A percentile compares a stretch with the other conserved stretches of the same genome.
Conservation (phyloP, 2,113 vertebrate genomes). For the Octodon degus region DNA sequence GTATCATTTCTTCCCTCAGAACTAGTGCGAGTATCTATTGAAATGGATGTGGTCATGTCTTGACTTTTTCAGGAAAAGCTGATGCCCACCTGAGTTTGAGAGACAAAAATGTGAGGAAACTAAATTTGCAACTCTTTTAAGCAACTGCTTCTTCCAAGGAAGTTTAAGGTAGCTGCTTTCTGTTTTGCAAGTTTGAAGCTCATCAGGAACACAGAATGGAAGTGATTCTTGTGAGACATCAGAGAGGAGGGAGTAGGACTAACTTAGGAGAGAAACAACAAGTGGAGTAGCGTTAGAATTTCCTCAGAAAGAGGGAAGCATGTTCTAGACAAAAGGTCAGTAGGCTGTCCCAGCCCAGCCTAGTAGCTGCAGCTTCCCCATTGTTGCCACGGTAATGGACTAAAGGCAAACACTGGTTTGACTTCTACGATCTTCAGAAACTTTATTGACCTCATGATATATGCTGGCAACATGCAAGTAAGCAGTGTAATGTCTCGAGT, state of each 20-base stretch:
- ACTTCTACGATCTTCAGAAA: constrained; percentile 21
- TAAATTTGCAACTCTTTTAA: rapidly evolving
- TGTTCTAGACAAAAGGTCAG: constrained; percentile 46
- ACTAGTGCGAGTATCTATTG: neutral
- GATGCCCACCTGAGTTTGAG: neutral
- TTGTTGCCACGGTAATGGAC: constrained; percentile 59
- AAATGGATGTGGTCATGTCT: neutral
- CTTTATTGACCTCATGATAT: constrained; percentile 53
- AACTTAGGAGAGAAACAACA: neutral
- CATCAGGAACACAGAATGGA: rapidly evolving
- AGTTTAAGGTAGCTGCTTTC: neutral
- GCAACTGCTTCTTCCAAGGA: rapidly evolving
- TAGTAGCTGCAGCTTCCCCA: neutral
- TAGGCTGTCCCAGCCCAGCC: neutral
- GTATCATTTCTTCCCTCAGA: too few species aligned
- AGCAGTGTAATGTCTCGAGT: constrained; percentile 37
- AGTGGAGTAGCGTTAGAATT: neutral
- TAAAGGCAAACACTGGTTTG: neutral
- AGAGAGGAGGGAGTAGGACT: rapidly evolving
- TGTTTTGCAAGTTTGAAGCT: neutral
- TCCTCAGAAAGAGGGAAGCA: constrained; percentile 13
- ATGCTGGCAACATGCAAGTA: constrained; percentile 2
- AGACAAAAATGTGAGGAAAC: neutral
- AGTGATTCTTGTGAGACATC: neutral
- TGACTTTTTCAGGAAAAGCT: neutral